A percentile compares a stretch with the other conserved stretches of the same genome.
Conservation (phyloP, 2,888 invertebrate species). For the Sarcophaga carnaria region DNA sequence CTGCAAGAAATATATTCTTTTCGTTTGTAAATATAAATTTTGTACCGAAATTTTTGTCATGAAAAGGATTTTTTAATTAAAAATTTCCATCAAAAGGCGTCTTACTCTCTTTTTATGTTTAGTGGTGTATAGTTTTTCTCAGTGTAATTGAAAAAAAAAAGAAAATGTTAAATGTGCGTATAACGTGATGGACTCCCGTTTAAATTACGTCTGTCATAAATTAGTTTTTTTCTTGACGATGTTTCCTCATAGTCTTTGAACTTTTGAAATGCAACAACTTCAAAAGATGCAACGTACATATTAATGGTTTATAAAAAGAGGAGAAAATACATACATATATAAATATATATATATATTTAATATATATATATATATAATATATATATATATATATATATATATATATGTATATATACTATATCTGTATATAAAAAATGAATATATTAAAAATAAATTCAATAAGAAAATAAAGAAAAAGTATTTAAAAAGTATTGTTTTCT, state of each 20-base stretch:
- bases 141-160: conserved; percentile 15
- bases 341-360: no score
- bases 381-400: neutral
- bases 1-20: conserved; percentile 23
- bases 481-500: no score
- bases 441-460: no score
- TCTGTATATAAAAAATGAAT: no score
- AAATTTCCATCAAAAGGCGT: neutral
- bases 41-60: neutral
- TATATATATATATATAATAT: no score
- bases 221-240: conserved; percentile 26
- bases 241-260: conserved; percentile 17
- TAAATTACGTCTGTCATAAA: conserved; percentile 59
- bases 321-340: neutral
- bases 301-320: neutral
- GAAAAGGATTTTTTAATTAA: neutral
- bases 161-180: conserved; percentile 49
- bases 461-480: no score
- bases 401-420: no score
- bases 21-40: neutral
- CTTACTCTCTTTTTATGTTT: neutral
- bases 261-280: conserved; percentile 20
- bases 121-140: conserved; percentile 27
- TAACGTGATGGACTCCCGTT: conserved; percentile 64
- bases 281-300: conserved; percentile 20